Percentiles rank a stretch among this genome's conserved stretches.
phyloP scores from a whole-genome alignment of 2,113 vertebrate genomes.

The Rallus limicola region DNA sequence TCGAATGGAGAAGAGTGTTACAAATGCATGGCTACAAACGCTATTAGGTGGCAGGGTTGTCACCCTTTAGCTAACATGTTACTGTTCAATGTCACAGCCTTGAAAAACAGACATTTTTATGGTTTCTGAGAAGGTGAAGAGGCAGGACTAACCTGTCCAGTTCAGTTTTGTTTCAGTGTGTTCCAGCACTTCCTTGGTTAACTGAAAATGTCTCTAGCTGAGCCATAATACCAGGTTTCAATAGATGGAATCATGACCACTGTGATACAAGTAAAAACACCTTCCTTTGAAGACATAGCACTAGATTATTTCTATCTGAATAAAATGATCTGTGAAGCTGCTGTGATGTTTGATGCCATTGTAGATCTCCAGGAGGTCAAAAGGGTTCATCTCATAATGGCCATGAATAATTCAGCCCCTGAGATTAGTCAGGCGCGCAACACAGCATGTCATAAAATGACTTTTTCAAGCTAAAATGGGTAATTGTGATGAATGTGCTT shows the following conservation, averaged over 20 bases:
- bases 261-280: background rate
- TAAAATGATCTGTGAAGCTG: background rate
- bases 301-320: background rate
- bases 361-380: background rate
- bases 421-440: background rate
- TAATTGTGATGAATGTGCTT: background rate
- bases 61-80: background rate
- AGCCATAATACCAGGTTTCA: background rate
- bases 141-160: background rate
- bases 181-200: background rate
- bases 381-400: background rate
- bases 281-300: background rate
- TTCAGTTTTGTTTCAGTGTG: background rate
- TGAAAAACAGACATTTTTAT: background rate
- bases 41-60: background rate
- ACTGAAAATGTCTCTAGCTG: background rate
- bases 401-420: conserved; percentile 28
- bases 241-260: background rate
- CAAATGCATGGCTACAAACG: background rate
- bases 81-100: background rate
- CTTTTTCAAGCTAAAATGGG: background rate
- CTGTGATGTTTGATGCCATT: background rate
- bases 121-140: background rate
- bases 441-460: background rate
- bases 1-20: background rate